Evolutionary conservation across 2,888 invertebrate genomes (phyloP).

Genomic region (Galerucella calmariensis): DNA sequence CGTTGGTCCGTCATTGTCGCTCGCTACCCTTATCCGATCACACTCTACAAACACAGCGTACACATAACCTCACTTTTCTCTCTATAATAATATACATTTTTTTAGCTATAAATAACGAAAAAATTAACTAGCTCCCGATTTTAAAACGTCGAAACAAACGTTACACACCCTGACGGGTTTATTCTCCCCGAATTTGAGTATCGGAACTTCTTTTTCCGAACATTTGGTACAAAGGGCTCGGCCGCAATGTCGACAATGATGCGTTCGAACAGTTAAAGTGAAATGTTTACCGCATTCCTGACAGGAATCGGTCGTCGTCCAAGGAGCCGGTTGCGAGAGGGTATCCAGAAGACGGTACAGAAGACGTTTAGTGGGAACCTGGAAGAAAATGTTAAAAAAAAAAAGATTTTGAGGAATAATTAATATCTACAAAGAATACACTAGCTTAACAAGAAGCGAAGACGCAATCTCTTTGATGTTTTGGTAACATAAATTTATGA

Average conservation of each 20-base stretch:
- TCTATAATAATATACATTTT: background rate
- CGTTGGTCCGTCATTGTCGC: no score
- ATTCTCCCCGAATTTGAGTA: slow-evolving; percentile 91
- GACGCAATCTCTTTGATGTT: no score
- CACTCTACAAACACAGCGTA: no score
- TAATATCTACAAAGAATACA: no score
- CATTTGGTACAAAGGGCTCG: slow-evolving; percentile 92
- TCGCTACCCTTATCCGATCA: no score
- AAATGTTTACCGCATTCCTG: slow-evolving; percentile 94
- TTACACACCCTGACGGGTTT: slow-evolving; percentile 94
- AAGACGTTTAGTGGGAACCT: slow-evolving; percentile 81
- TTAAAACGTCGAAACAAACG: slow-evolving; percentile 90
- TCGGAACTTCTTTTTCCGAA: slow-evolving; percentile 93
- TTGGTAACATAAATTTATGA: no score
- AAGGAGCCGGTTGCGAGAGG: slow-evolving; percentile 88
- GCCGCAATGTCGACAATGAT: slow-evolving; percentile 98
- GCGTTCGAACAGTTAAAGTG: slow-evolving; percentile 91
- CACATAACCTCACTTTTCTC: no score
- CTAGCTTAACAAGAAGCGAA: no score
- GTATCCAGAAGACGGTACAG: slow-evolving; percentile 82
- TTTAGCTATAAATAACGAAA: background rate
- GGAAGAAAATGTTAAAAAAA: no score
- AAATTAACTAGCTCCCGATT: slow-evolving; percentile 55
- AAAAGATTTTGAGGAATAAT: background rate
- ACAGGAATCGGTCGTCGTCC: slow-evolving; percentile 92